Evolutionary conservation across 2,797 vertebrate species (phyloP).

Genomic region (Leptodactylus fallax): DNA sequence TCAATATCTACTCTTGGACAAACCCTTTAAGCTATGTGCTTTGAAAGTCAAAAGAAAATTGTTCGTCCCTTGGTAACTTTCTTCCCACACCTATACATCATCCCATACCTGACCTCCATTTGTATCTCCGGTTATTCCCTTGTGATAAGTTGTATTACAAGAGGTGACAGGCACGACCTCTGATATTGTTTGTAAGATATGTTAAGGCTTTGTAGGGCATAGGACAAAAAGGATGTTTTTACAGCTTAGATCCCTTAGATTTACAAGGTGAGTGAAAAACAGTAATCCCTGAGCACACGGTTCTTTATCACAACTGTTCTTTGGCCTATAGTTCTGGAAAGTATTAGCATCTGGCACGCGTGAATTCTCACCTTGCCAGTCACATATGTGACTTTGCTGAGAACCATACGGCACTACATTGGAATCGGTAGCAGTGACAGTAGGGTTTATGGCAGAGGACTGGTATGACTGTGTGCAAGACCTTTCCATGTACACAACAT

Average conservation of each 20-base stretch:
- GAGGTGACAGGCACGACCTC: not conserved
- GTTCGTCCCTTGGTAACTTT: not conserved
- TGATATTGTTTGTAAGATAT: not conserved
- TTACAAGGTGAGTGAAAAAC: not conserved
- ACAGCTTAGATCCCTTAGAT: not conserved
- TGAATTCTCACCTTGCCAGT: not conserved
- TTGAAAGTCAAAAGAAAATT: not conserved
- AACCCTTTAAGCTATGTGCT: not conserved
- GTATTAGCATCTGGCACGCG: not conserved
- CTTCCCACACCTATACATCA: not conserved
- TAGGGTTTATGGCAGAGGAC: not conserved
- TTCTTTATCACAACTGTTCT: not conserved
- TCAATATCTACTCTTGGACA: not conserved
- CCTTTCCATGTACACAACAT: not conserved
- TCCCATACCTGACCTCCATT: not conserved
- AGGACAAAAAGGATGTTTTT: not conserved
- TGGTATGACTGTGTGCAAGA: not conserved
- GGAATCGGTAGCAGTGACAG: not conserved
- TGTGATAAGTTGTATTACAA: not conserved
- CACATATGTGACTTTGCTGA: constrained; percentile 6
- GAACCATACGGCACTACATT: not conserved
- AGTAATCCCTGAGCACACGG: not conserved
- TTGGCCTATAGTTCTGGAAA: not conserved
- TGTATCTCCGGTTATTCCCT: not conserved
- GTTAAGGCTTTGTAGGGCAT: not conserved